phyloP scores from a whole-genome alignment of 2,797 vertebrate genomes.

The Spheniscus humboldti region DNA sequence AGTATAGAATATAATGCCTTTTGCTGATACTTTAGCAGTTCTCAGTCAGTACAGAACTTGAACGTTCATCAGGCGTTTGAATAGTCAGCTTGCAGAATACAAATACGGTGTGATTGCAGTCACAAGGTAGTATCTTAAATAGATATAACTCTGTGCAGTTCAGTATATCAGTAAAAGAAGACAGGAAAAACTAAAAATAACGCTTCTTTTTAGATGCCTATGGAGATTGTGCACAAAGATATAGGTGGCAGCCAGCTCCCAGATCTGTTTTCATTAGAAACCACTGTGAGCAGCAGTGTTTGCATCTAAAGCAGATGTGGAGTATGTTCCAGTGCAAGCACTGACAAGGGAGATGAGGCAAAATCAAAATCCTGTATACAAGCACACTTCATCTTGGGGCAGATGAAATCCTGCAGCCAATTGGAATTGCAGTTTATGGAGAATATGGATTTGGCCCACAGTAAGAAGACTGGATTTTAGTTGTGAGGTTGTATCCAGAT shows the following conservation, averaged over 20 bases:
- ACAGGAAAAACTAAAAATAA: conserved; percentile 5
- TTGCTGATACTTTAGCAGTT: conserved; percentile 14
- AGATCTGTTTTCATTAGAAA: neutral
- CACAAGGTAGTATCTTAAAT: neutral
- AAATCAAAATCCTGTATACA: neutral
- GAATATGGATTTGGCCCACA: neutral
- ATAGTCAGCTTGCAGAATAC: conserved; percentile 34
- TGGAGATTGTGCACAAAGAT: neutral
- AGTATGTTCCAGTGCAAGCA: neutral
- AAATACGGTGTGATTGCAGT: neutral
- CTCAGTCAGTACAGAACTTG: neutral
- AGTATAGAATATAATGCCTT: conserved; percentile 44
- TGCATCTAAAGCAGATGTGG: conserved; percentile 20
- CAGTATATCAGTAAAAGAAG: conserved; percentile 1
- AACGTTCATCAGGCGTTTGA: conserved; percentile 1
- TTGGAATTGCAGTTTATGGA: neutral
- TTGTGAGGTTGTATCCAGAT: neutral
- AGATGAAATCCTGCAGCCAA: neutral
- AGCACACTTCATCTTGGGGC: neutral
- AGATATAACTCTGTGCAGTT: conserved; percentile 13
- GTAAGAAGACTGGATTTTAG: neutral
- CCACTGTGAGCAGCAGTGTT: neutral
- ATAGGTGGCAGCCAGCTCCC: neutral
- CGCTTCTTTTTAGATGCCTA: conserved; percentile 28
- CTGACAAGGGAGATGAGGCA: neutral